Percentiles rank a stretch among this genome's conserved stretches.
Evolutionary conservation across 2,797 vertebrate species (phyloP).

Genomic region (Moxostoma hubbsi): DNA sequence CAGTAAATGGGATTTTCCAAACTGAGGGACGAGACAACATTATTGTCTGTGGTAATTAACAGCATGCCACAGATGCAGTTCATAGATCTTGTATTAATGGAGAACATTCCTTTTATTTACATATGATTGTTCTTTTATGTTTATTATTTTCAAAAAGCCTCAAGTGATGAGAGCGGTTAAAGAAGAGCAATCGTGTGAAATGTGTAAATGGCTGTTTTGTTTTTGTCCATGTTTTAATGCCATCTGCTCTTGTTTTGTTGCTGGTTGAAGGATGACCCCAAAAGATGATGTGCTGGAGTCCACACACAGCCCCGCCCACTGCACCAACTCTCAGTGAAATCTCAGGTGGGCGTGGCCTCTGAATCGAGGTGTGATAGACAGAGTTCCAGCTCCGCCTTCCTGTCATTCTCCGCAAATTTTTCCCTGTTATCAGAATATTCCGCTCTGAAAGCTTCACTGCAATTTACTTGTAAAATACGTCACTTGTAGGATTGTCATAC

Average conservation of each 20-base stretch:
- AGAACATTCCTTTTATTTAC: neutral
- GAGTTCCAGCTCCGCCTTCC: neutral
- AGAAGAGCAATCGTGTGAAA: constrained; percentile 82
- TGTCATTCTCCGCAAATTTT: neutral
- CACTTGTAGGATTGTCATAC: neutral
- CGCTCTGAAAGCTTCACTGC: no score
- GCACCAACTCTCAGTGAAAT: constrained; percentile 18
- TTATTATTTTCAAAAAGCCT: neutral
- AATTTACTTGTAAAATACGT: no score
- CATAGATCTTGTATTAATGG: neutral
- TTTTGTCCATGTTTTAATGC: neutral
- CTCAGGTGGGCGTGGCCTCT: neutral
- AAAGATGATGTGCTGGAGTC: constrained; percentile 18
- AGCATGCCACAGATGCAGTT: no score
- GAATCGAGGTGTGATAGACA: neutral
- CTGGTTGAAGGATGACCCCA: constrained; percentile 17
- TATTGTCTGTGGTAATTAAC: neutral
- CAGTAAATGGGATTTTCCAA: neutral
- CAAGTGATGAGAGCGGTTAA: no score
- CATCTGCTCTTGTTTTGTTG: neutral
- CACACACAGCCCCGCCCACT: neutral
- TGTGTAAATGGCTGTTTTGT: constrained; percentile 58
- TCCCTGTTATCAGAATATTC: neutral
- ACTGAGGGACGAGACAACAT: neutral
- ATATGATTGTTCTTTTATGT: neutral